These are phyloP conservation scores for Ochotona curzoniae DNA, from an alignment of 2,113 vertebrate species.

Conservation along the genomic window DNA sequence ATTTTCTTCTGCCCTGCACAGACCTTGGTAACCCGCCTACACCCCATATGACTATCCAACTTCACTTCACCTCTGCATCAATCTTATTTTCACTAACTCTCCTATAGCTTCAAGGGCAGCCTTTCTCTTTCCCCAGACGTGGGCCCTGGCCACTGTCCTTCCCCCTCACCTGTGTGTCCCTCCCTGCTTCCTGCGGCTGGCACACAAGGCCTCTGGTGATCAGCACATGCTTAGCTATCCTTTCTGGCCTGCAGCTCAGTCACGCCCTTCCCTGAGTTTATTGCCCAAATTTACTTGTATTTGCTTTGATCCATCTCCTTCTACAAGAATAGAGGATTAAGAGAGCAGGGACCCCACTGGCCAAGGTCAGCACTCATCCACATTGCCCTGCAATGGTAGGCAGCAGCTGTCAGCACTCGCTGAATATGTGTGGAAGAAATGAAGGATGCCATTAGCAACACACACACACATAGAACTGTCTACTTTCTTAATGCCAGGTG, in stretches of 20 bases:
- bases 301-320: background rate
- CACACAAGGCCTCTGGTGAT: background rate
- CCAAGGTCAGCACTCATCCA: background rate
- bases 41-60: too few relatives aligned
- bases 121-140: background rate
- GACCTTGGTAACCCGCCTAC: fast-evolving
- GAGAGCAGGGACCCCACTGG: background rate
- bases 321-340: background rate
- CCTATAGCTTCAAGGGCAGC: background rate
- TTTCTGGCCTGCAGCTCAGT: background rate
- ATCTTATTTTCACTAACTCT: background rate
- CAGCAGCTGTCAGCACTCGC: background rate
- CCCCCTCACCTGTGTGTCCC: background rate
- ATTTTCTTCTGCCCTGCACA: background rate
- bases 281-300: background rate
- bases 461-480: too few relatives aligned
- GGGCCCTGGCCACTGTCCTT: background rate
- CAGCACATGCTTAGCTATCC: too few relatives aligned
- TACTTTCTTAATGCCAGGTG: too few relatives aligned
- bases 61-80: background rate
- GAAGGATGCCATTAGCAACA: background rate
- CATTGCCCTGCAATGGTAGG: background rate
- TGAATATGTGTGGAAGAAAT: background rate
- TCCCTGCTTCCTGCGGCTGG: background rate
- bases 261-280: background rate